Base-by-base conservation (phyloP, 1,140 invertebrate genomes). In the Periplaneta americana region DNA sequence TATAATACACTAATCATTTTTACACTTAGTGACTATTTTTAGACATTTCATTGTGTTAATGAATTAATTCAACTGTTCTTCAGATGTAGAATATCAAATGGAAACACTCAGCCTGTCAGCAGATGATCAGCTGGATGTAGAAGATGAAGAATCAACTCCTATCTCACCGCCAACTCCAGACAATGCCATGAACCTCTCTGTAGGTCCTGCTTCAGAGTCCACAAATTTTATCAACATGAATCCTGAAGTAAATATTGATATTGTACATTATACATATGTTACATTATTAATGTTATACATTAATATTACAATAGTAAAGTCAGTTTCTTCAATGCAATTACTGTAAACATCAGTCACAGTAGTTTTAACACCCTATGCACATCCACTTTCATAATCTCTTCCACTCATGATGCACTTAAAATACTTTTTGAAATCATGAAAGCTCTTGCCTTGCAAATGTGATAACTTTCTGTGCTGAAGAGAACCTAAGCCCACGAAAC, bases 61-160 rank as follows among this genome's bases (percentile, higher is more conserved):
- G n/a, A n/a, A n/a, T n/a, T n/a, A n/a, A 78, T 78, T 28, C 13
- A 33, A 79, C 18, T 66, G 11, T 13, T 34, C 66, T 36, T 32
- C 76, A 78, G 76, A 66, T 35, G 28, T 57, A 15, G 66, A 34
- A 17, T 32, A 66, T 13, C 80, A 35, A 13, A 31, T 80, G 83
- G 82, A 82, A 80, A 79, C 37, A 81, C 81, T 83, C 39, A 85
- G 77, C 77, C 81, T 81, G 75, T 77, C 35, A 74, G 74, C 77
- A 34, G 82, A 83, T 79, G 82, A 83, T 77, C 79, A 85, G 80
- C 84, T 87, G 74, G 91, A 91, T 85, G 86, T 90, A 37, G 91
- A 92, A 82, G 92, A 92, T 85, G 91, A 92, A 84, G 91, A 93
- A 89, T 92, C 92, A 5, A 91, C 91, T 34, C 91, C 91, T 6